These are phyloP conservation scores for Harlomillsia oculata DNA, from an alignment of 1,140 invertebrate species.

Conservation along the genomic window DNA sequence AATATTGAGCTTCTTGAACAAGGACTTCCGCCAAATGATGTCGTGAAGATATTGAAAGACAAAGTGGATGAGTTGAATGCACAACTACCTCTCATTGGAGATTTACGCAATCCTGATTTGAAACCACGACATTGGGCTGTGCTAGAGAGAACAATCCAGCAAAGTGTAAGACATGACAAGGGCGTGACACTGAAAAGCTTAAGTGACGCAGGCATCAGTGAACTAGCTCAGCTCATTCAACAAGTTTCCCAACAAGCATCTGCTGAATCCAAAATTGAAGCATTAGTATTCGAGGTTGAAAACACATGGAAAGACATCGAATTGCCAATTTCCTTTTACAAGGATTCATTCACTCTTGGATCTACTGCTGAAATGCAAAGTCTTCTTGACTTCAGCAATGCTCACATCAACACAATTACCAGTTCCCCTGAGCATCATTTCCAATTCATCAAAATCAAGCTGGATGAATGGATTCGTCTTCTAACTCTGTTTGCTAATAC, in stretches of 20 bases:
- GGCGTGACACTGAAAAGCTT: constrained; percentile 53
- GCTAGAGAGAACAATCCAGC: constrained; percentile 62
- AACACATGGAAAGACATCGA: constrained; percentile 65
- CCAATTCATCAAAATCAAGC: constrained; percentile 64
- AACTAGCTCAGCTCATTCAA: constrained; percentile 59
- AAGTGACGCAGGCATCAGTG: constrained; percentile 60
- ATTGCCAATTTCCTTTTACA: constrained; percentile 62
- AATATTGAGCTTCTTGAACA: constrained; percentile 66
- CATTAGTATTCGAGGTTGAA: constrained; percentile 59
- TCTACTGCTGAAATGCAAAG: constrained; percentile 72
- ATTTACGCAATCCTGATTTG: constrained; percentile 62
- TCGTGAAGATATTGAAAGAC: constrained; percentile 61
- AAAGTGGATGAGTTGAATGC: constrained; percentile 65
- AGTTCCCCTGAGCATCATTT: constrained; percentile 73
- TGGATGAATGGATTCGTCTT: constrained; percentile 66
- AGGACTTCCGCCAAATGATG: constrained; percentile 60
- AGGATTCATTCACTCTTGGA: constrained; percentile 71
- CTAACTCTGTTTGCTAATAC: constrained; percentile 66
- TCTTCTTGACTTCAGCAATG: constrained; percentile 71
- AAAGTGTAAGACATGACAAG: constrained; percentile 54
- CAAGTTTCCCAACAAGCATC: constrained; percentile 74
- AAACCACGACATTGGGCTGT: constrained; percentile 68
- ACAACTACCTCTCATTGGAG: constrained; percentile 63
- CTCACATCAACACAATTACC: constrained; percentile 71
- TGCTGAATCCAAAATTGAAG: constrained; percentile 68